A percentile compares a stretch with the other conserved stretches of the same genome.
Evolutionary conservation across 2,113 vertebrate species (phyloP).

Genomic region (Calypte anna): DNA sequence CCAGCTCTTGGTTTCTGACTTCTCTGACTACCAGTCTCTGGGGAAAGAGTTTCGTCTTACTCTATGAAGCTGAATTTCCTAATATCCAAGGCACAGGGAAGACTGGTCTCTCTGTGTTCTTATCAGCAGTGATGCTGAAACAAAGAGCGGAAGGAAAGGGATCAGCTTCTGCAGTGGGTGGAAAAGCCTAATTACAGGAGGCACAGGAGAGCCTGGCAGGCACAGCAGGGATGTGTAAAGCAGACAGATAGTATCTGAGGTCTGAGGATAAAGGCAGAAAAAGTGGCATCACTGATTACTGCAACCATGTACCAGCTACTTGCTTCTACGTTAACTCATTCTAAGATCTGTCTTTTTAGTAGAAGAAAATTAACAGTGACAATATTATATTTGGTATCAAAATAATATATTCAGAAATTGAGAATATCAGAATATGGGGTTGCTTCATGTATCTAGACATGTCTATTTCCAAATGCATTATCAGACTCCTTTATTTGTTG

Average conservation of each 20-base stretch:
- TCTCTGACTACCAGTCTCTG: neutral
- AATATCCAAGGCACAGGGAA: neutral
- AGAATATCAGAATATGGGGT: neutral
- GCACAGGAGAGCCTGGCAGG: neutral
- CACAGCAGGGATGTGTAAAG: neutral
- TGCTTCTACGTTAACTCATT: neutral
- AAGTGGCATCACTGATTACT: accelerated
- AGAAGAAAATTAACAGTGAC: neutral
- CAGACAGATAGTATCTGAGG: neutral
- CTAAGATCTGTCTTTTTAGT: neutral
- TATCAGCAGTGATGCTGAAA: neutral
- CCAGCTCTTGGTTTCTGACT: neutral
- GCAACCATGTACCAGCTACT: neutral
- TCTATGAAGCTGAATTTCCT: neutral
- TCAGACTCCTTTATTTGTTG: neutral
- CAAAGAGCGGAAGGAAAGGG: neutral
- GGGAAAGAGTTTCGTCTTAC: neutral
- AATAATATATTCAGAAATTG: neutral
- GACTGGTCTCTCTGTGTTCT: neutral
- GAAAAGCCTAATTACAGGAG: neutral
- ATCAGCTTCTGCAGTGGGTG: neutral
- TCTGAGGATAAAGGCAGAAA: neutral
- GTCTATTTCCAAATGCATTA: neutral
- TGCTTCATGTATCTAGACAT: neutral
- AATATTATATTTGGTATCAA: accelerated